Base-by-base conservation (phyloP, 2,113 vertebrate genomes). In the Calcarius ornatus region DNA sequence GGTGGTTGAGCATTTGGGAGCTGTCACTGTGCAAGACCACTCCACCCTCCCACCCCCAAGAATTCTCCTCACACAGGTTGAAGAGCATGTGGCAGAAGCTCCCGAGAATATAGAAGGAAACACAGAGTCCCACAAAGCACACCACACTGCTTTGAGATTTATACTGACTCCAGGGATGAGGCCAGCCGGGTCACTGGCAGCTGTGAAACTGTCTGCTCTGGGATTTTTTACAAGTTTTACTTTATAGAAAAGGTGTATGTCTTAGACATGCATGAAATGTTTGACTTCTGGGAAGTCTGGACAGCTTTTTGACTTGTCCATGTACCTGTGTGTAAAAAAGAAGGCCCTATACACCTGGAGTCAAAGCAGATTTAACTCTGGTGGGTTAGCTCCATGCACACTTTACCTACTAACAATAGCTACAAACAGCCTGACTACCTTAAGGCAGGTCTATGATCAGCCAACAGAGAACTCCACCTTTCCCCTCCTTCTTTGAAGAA, bases 1-100 rank as follows among this genome's bases (percentile, higher is more conserved):
- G 56, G 35, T 90, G 92, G 79, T 76, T 68, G 51, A 92, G 72
- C 75, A 94, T 75, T 37, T 92, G 88, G 79, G 82, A 86, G 68
- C 81, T 77, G 71, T 80, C 71, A 80, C 48, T 68, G n/a, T 15
- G 54, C 76, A 92, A 79, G 75, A 93, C 56, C 65, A 37, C n/a
- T 56, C 37, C 86, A 71, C 48, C n/a, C 33, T 93, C 76, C 50
- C 56, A 77, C 4, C 25, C 25, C 80, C 59, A n/a, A 4, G n/a
- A 92, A 86, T 93, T 95, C 76, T 88, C 75, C 75, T 93, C 38
- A 73, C 30, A 70, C 25, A 75, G 51, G 76, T 5, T 78, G 81
- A 90, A 82, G 22, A 90, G 60, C 5, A 2, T 81, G 82, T 71
- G 76, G 56, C 37, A 81, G 83, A 92, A 76, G 81, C 48, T 75